Base-by-base conservation (phyloP, 2,797 vertebrate genomes). In the Anguilla marmorata region DNA sequence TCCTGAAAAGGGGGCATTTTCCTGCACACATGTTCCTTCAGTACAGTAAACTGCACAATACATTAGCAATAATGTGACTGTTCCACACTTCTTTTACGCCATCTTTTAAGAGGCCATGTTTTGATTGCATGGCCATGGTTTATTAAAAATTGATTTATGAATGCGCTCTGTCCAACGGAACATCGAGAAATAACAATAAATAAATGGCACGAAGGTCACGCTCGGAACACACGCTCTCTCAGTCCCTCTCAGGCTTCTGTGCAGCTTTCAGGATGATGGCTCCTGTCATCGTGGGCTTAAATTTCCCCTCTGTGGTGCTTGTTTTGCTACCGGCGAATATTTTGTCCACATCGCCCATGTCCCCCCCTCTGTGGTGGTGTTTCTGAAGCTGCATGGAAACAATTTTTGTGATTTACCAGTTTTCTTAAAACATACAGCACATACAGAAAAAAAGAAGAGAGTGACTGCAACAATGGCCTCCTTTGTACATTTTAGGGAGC, bases 371-470 rank as follows among this genome's bases (percentile, higher is more conserved):
- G 37, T 37, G 37, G 41, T 4, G 1, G 76, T 7, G 41, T 24
- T 24, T 80, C 76, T 24, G 41, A 80, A 80, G 24, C 76, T 41
- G 16, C 76, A 80, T 2, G 41, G 76, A 80, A 80, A n/a, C 41
- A 24, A 48, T 45, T 80, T 37, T 80, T 80, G 41, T 80, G 76
- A 48, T 80, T 45, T 24, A 80, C 76, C 76, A 80, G 76, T 24
- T 80, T 45, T 48, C 41, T 24, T 21, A 48, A 50, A 80, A 45
- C 37, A 79, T n/a, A 66, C 74, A 45, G 74, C 4, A 14, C 33
- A 0, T 6, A 79, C 1, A 45, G 7, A 76, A 33, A 33, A 8
- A 74, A 74, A 30, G 14, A 6, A 37, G 33, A 24, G 37, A 24
- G 19, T 0, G 7, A 80, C 16, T 2, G 0, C 74, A 76, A 76